These are phyloP conservation scores for Lacerta viridis DNA, from an alignment of 2,797 vertebrate species.

Conservation along the genomic window DNA sequence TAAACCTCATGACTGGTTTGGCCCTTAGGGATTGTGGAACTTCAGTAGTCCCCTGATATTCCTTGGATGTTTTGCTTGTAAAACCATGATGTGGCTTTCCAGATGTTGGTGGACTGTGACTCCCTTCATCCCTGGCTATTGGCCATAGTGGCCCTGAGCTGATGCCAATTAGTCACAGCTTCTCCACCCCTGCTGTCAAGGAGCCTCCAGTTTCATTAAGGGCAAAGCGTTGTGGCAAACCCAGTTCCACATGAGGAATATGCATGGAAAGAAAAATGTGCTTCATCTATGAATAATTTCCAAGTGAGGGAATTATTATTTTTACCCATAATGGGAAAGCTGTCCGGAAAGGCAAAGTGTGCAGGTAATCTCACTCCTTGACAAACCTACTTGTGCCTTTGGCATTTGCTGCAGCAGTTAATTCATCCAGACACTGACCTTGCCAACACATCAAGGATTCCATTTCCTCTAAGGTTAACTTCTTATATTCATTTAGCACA, in stretches of 20 bases:
- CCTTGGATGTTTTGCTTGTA: neutral
- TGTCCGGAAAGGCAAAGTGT: neutral
- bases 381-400: conserved; percentile 30
- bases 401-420: conserved; percentile 60
- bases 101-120: too few relatives aligned
- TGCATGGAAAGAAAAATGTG: neutral
- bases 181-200: too few relatives aligned
- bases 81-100: too few relatives aligned
- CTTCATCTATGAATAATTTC: neutral
- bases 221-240: neutral
- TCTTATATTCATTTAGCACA: neutral
- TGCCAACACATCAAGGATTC: conserved; percentile 46
- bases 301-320: conserved; percentile 28
- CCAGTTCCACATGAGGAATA: neutral
- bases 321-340: neutral
- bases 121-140: too few relatives aligned
- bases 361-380: conserved; percentile 45
- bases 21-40: too few relatives aligned
- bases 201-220: neutral
- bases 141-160: too few relatives aligned
- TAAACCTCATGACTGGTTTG: too few relatives aligned
- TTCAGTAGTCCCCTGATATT: too few relatives aligned
- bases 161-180: too few relatives aligned
- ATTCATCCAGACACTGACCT: conserved; percentile 60
- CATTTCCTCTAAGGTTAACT: conserved; percentile 43